Conservation (phyloP, 2,888 invertebrate genomes). For the Minunthozetes semirufus region DNA sequence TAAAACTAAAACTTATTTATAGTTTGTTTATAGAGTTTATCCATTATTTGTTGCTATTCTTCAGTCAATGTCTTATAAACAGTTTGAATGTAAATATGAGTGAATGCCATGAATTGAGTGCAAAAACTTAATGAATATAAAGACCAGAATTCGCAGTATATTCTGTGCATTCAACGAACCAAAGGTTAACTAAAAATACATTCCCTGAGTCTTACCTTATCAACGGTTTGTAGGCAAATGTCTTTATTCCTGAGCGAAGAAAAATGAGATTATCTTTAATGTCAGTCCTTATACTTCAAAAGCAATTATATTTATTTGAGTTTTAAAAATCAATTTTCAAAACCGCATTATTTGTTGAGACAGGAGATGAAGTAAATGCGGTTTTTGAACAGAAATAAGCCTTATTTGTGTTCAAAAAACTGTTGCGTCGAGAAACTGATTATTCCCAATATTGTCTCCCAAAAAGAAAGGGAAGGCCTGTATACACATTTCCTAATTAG, state of each 20-base stretch:
- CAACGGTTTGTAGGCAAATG: background rate
- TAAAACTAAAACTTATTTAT: too few species aligned
- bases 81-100: background rate
- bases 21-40: background rate
- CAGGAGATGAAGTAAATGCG: background rate
- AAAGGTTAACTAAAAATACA: background rate
- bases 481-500: conserved; percentile 6
- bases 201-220: background rate
- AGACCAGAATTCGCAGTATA: background rate
- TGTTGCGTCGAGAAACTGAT: background rate
- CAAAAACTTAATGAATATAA: background rate
- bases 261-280: conserved; percentile 22
- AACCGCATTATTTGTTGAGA: background rate
- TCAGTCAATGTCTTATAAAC: background rate
- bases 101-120: too few species aligned
- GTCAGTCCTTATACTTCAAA: conserved; percentile 14
- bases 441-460: background rate
- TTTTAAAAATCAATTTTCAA: background rate
- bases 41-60: background rate
- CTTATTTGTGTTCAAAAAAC: background rate
- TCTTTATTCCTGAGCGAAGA: background rate
- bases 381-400: background rate
- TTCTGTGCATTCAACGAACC: background rate
- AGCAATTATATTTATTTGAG: background rate
- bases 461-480: background rate